phyloP scores from a whole-genome alignment of 1,140 invertebrate genomes.

The Ladona fulva region DNA sequence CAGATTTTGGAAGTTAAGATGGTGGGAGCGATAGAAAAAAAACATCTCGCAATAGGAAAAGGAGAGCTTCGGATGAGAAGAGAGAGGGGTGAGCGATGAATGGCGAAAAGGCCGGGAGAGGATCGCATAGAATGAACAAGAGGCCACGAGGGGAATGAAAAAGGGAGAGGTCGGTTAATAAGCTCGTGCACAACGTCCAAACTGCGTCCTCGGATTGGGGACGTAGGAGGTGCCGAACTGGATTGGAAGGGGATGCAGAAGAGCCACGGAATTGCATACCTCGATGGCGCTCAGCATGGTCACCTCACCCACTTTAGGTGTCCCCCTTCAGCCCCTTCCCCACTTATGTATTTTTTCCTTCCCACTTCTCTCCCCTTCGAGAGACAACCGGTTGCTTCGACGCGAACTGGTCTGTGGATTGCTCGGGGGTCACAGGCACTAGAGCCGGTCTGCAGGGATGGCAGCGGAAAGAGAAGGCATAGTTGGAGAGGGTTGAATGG shows the following conservation, averaged over 20 bases:
- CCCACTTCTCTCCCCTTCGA: background rate
- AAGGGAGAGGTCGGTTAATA: background rate
- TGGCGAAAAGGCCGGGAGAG: background rate
- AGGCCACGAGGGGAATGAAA: background rate
- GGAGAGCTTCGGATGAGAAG: too few relatives aligned
- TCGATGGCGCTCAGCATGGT: background rate
- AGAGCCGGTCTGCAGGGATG: background rate
- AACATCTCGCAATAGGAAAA: too few relatives aligned
- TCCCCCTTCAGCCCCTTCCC: background rate
- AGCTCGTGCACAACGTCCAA: background rate
- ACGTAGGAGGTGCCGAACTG: background rate
- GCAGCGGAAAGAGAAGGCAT: background rate
- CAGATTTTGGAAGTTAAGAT: background rate
- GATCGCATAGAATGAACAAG: background rate
- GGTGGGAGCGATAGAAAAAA: too few relatives aligned
- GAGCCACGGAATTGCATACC: background rate
- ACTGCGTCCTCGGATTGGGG: background rate
- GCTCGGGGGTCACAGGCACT: background rate
- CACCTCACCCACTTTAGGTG: background rate
- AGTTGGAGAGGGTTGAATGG: background rate
- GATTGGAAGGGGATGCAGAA: background rate
- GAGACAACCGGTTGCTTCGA: conserved; percentile 1
- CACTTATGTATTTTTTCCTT: background rate
- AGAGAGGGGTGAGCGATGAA: background rate
- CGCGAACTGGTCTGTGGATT: background rate